Conservation (phyloP, 2,888 invertebrate genomes). For the Aplocera efformata region DNA sequence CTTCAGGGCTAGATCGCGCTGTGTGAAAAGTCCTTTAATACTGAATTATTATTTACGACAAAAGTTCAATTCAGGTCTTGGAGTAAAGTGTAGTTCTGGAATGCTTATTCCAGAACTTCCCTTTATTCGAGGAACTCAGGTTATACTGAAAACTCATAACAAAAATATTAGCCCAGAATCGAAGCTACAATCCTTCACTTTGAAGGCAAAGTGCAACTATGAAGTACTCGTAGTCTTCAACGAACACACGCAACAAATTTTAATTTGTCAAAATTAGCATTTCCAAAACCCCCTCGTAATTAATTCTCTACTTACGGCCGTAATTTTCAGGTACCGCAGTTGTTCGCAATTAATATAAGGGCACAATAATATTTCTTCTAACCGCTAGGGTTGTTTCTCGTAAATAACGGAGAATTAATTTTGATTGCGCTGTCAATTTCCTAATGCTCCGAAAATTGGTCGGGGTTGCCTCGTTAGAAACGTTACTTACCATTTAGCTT, state of each 20-base stretch:
- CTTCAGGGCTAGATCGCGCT: too few relatives aligned
- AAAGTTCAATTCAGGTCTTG: too few relatives aligned
- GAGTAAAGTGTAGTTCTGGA: too few relatives aligned
- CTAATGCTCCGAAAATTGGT: slow-evolving; percentile 23
- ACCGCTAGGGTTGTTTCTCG: slow-evolving; percentile 35
- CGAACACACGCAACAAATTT: slow-evolving; percentile 7
- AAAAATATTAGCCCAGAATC: too few relatives aligned
- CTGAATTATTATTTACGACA: too few relatives aligned
- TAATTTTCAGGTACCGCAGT: slow-evolving; percentile 39
- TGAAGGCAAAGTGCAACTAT: too few relatives aligned
- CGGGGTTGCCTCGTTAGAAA: slow-evolving; percentile 13
- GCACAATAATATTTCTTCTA: slow-evolving; percentile 42
- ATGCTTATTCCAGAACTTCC: too few relatives aligned
- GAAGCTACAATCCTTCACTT: too few relatives aligned
- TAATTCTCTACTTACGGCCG: slow-evolving; percentile 38
- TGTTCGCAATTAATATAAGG: slow-evolving; percentile 45
- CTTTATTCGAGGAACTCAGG: too few relatives aligned
- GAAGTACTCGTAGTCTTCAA: too few relatives aligned
- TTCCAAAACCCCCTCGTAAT: slow-evolving; percentile 31
- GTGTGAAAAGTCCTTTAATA: too few relatives aligned
- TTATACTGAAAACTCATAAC: too few relatives aligned
- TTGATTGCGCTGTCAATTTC: slow-evolving; percentile 35
- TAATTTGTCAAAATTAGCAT: slow-evolving; percentile 38
- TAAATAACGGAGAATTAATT: slow-evolving; percentile 35
- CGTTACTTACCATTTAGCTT: slow-evolving; percentile 24